Base-by-base conservation (phyloP, 2,113 vertebrate species). In the Onychostruthus taczanowskii region DNA sequence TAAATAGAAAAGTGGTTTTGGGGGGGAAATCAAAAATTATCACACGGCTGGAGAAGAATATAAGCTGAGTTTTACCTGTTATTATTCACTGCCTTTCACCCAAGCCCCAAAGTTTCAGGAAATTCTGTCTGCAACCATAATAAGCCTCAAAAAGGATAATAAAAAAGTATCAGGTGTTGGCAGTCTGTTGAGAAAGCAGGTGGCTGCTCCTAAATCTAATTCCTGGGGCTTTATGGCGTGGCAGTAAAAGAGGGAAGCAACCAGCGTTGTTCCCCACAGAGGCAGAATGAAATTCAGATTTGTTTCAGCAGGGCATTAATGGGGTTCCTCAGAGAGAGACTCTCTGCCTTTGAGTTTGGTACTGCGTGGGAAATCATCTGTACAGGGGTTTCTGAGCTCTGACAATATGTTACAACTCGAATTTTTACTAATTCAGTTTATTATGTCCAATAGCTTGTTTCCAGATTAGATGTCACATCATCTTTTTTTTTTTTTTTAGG, bases 231-330 rank as follows among this genome's bases (percentile, higher is more conserved):
- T 94, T 91, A 96, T 83, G 88, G 67, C 22, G 7, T 73, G 86
- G 61, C 86, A 95, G 76, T 89, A 91, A 94, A 90, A 75, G 62
- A 84, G 84, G 72, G 88, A 95, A 84, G 78, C 75, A 94, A 92
- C 52, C 85, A 88, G 64, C 13, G 13, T 26, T 61, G 70, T 90
- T 80, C 92, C 97, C 96, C 70, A 66, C 87, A 7, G 96, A 96
- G 96, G n/a, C 31, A 14, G 97, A 97, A 98, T 98, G 93, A 96
- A 97, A 96, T 94, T 93, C 95, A 92, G 94, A 89, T 97, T 97
- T 97, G 86, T 96, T 97, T 96, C 97, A 97, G 96, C 96, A 66
- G 96, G 93, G 73, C 85, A 68, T 97, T 97, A 95, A 96, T 96
- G 86, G 93, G 76, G 87, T 63, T 90, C 92, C 94, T 92, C 26